Conservation (phyloP, 2,797 vertebrate species). For the Cirrhinus molitorella region DNA sequence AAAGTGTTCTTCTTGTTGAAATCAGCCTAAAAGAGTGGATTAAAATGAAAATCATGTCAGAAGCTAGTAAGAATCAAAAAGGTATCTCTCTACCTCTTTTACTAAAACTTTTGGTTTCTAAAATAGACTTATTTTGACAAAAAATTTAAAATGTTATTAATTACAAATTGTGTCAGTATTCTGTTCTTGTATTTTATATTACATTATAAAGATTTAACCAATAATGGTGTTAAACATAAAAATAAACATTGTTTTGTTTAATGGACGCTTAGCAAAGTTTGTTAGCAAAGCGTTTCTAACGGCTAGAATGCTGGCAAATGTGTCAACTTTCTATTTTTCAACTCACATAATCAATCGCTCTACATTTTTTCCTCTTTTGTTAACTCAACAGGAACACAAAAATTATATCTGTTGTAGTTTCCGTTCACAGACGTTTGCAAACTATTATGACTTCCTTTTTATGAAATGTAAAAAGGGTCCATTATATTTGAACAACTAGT, state of each 20-base stretch:
- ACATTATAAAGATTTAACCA: no score
- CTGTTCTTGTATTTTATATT: not conserved
- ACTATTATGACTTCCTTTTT: not conserved
- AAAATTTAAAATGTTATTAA: not conserved
- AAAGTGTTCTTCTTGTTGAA: conserved; percentile 90
- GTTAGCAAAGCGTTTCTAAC: no score
- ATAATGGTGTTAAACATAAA: no score
- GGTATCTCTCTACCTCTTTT: not conserved
- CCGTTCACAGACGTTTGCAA: no score
- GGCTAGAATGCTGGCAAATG: not conserved
- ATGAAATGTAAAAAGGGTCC: not conserved
- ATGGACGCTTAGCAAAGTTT: no score
- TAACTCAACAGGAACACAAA: not conserved
- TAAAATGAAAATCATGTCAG: not conserved
- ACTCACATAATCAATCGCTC: not conserved
- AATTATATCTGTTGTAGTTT: no score
- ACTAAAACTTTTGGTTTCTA: not conserved
- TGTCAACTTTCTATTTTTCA: no score
- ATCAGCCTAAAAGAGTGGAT: conserved; percentile 78
- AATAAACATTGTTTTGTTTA: no score
- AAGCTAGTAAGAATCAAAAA: not conserved
- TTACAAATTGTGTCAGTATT: not conserved
- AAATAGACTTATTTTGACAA: not conserved
- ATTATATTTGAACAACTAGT: not conserved
- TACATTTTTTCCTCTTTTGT: not conserved